A percentile compares a stretch with the other conserved stretches of the same genome.
These are phyloP conservation scores for Scolopax bukidnonensis DNA, from an alignment of 2,797 vertebrate genomes.

Conservation along the genomic window DNA sequence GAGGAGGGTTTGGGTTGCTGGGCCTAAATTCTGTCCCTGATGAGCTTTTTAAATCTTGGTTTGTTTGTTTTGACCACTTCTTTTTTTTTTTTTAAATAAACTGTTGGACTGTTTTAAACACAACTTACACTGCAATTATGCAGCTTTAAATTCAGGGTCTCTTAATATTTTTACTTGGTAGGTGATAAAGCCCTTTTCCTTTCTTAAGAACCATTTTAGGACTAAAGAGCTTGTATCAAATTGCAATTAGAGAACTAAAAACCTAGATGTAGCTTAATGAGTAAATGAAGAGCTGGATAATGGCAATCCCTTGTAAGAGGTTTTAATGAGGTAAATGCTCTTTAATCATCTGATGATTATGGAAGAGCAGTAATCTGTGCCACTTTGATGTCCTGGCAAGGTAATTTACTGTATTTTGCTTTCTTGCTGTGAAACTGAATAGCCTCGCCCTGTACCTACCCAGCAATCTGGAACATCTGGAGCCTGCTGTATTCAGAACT, in stretches of 20 bases:
- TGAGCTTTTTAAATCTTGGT: background rate
- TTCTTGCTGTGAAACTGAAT: constrained; percentile 27
- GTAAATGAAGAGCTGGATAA: constrained; percentile 31
- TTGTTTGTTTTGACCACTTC: background rate
- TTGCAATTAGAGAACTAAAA: constrained; percentile 46
- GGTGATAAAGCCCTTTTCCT: background rate
- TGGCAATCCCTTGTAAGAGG: constrained; percentile 19
- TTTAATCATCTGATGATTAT: constrained; percentile 56
- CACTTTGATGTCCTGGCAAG: constrained; percentile 36
- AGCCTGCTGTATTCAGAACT: background rate
- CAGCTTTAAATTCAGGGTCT: background rate
- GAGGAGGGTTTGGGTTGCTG: background rate
- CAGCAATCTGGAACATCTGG: constrained; percentile 60
- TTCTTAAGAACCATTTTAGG: background rate
- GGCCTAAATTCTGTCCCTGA: background rate
- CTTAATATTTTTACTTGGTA: background rate
- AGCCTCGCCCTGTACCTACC: background rate
- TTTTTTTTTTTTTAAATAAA: background rate
- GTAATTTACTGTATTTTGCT: constrained; percentile 59
- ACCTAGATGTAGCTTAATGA: constrained; percentile 30
- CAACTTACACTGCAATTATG: background rate
- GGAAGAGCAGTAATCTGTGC: constrained; percentile 8
- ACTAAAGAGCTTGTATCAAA: constrained; percentile 2
- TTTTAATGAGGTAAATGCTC: constrained; percentile 61
- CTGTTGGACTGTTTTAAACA: background rate